A percentile compares a stretch with the other conserved stretches of the same genome.
Conservation (phyloP, 2,888 invertebrate species). For the Muschampia staudingeri region DNA sequence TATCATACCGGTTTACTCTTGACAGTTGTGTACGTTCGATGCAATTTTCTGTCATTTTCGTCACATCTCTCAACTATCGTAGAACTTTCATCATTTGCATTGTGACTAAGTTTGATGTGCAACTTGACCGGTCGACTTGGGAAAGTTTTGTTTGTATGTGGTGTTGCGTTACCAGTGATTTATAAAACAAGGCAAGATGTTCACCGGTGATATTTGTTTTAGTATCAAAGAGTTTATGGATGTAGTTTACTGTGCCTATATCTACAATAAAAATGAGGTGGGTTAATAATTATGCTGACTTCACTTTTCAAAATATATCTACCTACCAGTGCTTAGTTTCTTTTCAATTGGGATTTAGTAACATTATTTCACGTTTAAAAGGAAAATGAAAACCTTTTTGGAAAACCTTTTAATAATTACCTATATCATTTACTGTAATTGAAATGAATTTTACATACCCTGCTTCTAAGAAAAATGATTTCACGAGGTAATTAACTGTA, state of each 20-base stretch:
- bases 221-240: conserved; percentile 86
- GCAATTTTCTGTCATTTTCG: conserved; percentile 6
- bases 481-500: no score
- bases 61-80: not conserved
- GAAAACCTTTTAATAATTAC: no score
- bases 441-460: no score
- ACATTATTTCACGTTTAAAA: no score
- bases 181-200: conserved; percentile 77
- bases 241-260: conserved; percentile 85
- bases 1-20: conserved; percentile 53
- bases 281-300: conserved; percentile 21
- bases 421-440: no score
- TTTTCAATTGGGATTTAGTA: no score
- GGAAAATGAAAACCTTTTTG: no score
- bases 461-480: no score
- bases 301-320: not conserved
- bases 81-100: not conserved
- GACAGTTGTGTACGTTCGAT: conserved; percentile 16
- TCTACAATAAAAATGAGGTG: conserved; percentile 67
- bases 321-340: no score
- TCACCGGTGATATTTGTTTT: conserved; percentile 81
- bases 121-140: not conserved
- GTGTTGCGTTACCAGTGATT: conserved; percentile 38
- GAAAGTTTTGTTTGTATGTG: not conserved
- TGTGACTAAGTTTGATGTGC: not conserved